These are phyloP conservation scores for Nycticebus coucang DNA, from an alignment of 2,113 vertebrate species.

Conservation along the genomic window DNA sequence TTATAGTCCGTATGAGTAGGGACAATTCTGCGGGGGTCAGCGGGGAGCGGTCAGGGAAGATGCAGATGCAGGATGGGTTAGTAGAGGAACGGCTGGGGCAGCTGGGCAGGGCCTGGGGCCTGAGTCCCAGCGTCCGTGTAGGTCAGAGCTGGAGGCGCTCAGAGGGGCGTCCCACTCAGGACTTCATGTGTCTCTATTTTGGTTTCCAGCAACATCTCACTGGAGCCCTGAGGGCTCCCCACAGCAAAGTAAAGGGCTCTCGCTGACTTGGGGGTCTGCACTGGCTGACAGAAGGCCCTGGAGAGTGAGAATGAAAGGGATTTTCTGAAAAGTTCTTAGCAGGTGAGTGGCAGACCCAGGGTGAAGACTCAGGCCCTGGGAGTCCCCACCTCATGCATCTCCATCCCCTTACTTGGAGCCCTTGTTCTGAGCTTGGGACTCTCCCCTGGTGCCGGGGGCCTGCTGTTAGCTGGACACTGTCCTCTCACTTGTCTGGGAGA, in stretches of 20 bases:
- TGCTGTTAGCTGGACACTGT: neutral
- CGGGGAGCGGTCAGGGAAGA: no score
- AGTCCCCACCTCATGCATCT: neutral
- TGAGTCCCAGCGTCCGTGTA: no score
- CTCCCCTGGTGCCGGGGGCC: neutral
- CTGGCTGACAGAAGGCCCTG: neutral
- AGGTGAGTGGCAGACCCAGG: neutral
- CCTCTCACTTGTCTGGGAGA: neutral
- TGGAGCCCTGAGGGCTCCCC: neutral
- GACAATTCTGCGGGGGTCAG: neutral
- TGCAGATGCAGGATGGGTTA: no score
- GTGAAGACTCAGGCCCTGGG: neutral
- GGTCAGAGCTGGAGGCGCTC: neutral
- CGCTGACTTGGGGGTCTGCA: neutral
- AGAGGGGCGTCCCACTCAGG: neutral
- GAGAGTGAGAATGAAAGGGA: neutral
- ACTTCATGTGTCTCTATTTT: neutral
- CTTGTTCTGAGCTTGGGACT: neutral
- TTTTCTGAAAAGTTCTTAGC: neutral
- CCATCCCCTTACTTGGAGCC: neutral
- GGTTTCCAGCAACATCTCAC: neutral
- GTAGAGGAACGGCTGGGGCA: no score
- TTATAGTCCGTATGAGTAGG: neutral
- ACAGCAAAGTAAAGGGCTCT: neutral
- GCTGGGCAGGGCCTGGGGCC: neutral